Conservation (phyloP, 2,113 vertebrate genomes). For the Gymnarchus niloticus region DNA sequence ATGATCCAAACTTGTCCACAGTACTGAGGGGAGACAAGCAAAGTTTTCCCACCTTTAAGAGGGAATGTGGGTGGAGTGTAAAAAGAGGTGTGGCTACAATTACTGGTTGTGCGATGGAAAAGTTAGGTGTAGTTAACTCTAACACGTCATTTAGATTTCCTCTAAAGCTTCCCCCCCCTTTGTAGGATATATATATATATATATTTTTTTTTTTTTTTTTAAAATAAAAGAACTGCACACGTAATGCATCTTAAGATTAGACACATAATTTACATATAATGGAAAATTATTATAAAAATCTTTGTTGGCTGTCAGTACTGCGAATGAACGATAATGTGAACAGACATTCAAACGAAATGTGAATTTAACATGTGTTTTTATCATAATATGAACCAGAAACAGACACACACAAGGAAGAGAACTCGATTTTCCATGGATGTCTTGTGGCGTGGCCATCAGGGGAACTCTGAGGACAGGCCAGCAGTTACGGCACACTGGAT, state of each 20-base stretch:
- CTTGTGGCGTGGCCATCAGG: not conserved
- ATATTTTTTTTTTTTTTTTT: not conserved
- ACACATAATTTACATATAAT: not conserved
- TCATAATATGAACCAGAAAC: not conserved
- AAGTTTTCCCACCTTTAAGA: not conserved
- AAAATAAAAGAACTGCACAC: not conserved
- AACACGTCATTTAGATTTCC: constrained; percentile 2
- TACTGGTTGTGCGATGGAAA: not conserved
- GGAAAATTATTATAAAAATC: not conserved
- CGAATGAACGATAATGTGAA: not conserved
- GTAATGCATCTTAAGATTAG: not conserved
- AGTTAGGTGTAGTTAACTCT: not conserved
- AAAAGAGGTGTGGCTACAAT: not conserved
- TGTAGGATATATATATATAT: not conserved
- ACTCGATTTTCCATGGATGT: not conserved
- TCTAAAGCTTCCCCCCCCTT: not conserved
- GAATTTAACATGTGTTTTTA: not conserved
- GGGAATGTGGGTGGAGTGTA: not conserved
- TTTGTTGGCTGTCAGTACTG: not conserved
- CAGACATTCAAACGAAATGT: not conserved
- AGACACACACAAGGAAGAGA: not conserved
- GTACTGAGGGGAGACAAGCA: not conserved
- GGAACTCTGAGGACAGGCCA: not conserved
- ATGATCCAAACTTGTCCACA: not conserved
- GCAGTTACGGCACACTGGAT: not conserved